Base-by-base conservation (phyloP, 2,797 vertebrate genomes). In the Malacoctenus gilli region DNA sequence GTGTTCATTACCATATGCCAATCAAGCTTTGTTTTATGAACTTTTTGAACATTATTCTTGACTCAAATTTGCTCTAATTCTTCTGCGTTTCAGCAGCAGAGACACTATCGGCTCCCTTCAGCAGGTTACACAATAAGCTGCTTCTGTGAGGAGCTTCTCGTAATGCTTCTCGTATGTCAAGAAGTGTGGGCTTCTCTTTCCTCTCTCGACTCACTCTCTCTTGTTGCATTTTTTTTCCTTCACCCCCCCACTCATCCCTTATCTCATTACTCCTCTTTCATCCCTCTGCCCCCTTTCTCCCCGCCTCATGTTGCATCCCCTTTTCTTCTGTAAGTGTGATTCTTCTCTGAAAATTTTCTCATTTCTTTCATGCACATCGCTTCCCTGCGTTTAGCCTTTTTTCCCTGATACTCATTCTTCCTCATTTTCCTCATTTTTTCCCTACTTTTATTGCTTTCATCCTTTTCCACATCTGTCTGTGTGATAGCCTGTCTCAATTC, bases 81-180 rank as follows among this genome's bases (percentile, higher is more conserved):
- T 60, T 32, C 31, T 34, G 40, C 46, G 50, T 56, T 63, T 59
- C 47, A 3, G 43, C 7, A 1, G 12, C 14, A 11, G 32, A 65
- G 51, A 53, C 13, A 3, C 22, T 21, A 60, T 47, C 37, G 28
- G 60, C 30, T 50, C 62, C 23, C 55, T 62, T 55, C 44, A 75
- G 28, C 42, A 63, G 50, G 62, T 65, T 72, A 67, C 59, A 77
- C 69, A 67, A 68, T 71, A 41, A 66, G 46, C 57, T 58, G 52
- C 42, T 62, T 71, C 64, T 42, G 32, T 56, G 30, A 60, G 28
- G 44, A 71, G 58, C 63, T 79, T 64, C 34, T 66, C 72, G 60
- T 79, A 42, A 32, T 18, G 47, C 39, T 61, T 74, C 50, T 70
- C 76, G 67, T 75, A 77, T 76, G 50, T 68, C 59, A 75, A 70